A percentile compares a stretch with the other conserved stretches of the same genome.
These are phyloP conservation scores for Caloenas nicobarica DNA, from an alignment of 2,113 vertebrate species.

Conservation along the genomic window DNA sequence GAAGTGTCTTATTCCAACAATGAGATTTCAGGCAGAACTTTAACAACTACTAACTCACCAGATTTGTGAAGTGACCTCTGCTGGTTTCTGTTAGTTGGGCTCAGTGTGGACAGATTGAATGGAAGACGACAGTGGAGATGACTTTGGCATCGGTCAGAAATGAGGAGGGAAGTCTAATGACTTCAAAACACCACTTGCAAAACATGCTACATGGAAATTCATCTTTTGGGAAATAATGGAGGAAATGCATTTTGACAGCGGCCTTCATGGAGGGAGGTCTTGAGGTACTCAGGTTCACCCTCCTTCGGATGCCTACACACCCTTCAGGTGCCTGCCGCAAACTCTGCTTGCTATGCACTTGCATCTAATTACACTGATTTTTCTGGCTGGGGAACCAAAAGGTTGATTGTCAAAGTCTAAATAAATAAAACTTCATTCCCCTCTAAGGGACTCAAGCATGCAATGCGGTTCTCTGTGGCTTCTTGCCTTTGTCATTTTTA, in stretches of 20 bases:
- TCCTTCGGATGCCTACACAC: not conserved
- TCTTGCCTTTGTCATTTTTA: not conserved
- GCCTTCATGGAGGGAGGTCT: not conserved
- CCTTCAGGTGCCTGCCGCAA: not conserved
- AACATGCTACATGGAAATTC: not conserved
- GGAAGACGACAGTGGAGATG: not conserved
- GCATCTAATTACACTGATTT: not conserved
- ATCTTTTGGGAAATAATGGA: not conserved
- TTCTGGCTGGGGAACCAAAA: not conserved
- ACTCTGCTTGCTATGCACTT: not conserved
- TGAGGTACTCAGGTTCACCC: accelerated
- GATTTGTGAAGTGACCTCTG: not conserved
- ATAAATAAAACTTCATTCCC: not conserved
- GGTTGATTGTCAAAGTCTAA: not conserved
- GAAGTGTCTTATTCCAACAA: not conserved
- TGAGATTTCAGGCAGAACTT: not conserved
- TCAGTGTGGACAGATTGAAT: not conserved
- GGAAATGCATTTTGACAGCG: not conserved
- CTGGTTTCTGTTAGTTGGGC: not conserved
- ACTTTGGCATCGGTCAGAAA: not conserved
- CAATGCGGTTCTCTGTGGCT: not conserved
- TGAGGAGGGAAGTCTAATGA: not conserved
- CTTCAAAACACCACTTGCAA: not conserved
- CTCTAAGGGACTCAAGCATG: not conserved
- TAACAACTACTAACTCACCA: not conserved